Evolutionary conservation across 2,797 vertebrate species (phyloP).

Genomic region (Sciurus vulgaris): DNA sequence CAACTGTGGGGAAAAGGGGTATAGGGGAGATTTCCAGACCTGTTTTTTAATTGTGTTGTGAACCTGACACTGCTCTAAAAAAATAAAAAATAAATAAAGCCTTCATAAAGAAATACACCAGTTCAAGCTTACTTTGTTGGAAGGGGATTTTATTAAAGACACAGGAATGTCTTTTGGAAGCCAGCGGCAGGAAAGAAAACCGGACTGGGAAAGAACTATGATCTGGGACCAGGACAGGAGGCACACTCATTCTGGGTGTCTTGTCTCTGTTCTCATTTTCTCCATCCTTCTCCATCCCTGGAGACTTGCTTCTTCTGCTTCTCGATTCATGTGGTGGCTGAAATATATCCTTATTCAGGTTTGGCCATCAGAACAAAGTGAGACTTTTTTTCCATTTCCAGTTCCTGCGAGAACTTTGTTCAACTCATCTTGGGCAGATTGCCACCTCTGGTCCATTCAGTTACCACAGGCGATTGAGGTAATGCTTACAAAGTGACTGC

Average conservation of each 20-base stretch:
- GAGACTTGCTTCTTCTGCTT: not conserved
- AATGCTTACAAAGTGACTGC: not conserved
- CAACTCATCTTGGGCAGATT: not conserved
- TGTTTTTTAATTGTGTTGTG: not conserved
- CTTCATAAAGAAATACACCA: not conserved
- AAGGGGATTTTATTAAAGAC: not conserved
- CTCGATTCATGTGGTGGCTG: not conserved
- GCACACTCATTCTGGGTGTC: not conserved
- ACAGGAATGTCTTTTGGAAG: not conserved
- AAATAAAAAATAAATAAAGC: not conserved
- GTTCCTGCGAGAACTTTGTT: not conserved
- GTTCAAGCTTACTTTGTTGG: not conserved
- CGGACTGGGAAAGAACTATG: not conserved
- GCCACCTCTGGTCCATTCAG: not conserved
- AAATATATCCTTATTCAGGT: not conserved
- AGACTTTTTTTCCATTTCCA: not conserved
- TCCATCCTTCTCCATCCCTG: not conserved
- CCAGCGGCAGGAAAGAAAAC: not conserved
- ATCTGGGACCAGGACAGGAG: not conserved
- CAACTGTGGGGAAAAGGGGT: fast-evolving
- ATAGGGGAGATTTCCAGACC: not conserved
- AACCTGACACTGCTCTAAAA: not conserved
- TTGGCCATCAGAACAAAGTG: not conserved
- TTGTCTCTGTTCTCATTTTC: not conserved
- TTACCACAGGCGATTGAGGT: not conserved